Conservation (phyloP, 2,797 vertebrate species). For the Cygnus olor region DNA sequence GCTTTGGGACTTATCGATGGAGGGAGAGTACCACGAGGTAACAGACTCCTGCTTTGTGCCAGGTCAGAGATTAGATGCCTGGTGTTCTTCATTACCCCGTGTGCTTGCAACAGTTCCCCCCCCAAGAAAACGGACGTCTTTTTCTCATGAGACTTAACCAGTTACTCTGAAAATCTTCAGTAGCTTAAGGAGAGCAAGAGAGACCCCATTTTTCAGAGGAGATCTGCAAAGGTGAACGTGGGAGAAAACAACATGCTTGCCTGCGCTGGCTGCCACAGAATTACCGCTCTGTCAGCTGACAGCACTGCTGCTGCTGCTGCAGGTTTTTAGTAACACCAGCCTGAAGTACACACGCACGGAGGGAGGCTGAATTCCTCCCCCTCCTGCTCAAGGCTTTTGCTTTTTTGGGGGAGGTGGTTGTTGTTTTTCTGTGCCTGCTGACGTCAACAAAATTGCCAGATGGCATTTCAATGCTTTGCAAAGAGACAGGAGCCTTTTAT, state of each 20-base stretch:
- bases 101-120: neutral
- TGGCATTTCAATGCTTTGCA: conserved; percentile 76
- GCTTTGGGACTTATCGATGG: neutral
- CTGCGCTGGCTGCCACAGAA: neutral
- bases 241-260: fast-evolving
- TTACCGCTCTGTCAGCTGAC: neutral
- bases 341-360: neutral
- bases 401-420: conserved; percentile 59
- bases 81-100: fast-evolving
- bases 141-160: neutral
- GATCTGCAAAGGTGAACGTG: neutral
- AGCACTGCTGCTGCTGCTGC: neutral
- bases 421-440: conserved; percentile 79
- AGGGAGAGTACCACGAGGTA: neutral
- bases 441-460: conserved; percentile 81
- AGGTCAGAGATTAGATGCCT: neutral
- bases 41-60: neutral
- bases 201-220: neutral
- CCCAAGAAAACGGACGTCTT: neutral
- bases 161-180: neutral
- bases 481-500: conserved; percentile 82
- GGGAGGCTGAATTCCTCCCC: conserved; percentile 10
- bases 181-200: neutral
- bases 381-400: conserved; percentile 38
- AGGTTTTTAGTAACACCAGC: conserved; percentile 1